These are phyloP conservation scores for Todiramphus chloris DNA, from an alignment of 2,113 vertebrate genomes.

Conservation along the genomic window DNA sequence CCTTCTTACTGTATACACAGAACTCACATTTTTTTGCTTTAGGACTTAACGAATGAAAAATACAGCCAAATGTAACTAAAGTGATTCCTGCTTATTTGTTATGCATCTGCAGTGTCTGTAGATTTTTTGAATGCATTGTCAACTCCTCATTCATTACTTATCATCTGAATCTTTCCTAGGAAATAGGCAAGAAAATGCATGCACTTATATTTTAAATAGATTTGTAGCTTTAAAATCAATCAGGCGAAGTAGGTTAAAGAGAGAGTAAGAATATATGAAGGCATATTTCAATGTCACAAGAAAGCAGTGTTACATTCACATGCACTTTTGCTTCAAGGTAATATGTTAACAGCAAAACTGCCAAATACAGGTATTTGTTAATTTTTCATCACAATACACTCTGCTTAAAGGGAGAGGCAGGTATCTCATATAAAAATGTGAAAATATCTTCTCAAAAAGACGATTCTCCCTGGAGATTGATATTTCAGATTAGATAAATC, in stretches of 20 bases:
- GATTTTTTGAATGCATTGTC: not conserved
- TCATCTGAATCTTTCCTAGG: not conserved
- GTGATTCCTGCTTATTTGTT: not conserved
- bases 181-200: not conserved
- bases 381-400: not conserved
- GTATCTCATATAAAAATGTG: not conserved
- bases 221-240: not conserved
- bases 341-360: not conserved
- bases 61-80: not conserved
- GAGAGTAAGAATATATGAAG: not conserved
- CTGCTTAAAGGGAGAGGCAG: not conserved
- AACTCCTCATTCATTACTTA: not conserved
- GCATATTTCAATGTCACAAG: not conserved
- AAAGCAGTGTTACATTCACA: not conserved
- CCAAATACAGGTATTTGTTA: not conserved
- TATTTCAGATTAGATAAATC: not conserved
- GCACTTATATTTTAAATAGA: not conserved
- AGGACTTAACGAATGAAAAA: not conserved
- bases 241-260: not conserved
- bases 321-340: not conserved
- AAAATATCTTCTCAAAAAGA: not conserved
- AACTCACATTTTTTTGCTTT: not conserved
- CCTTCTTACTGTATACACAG: not conserved
- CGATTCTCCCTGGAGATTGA: not conserved
- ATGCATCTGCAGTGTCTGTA: not conserved